Evolutionary conservation across 2,888 invertebrate genomes (phyloP).

Genomic region (Cyrtodaria siliqua): DNA sequence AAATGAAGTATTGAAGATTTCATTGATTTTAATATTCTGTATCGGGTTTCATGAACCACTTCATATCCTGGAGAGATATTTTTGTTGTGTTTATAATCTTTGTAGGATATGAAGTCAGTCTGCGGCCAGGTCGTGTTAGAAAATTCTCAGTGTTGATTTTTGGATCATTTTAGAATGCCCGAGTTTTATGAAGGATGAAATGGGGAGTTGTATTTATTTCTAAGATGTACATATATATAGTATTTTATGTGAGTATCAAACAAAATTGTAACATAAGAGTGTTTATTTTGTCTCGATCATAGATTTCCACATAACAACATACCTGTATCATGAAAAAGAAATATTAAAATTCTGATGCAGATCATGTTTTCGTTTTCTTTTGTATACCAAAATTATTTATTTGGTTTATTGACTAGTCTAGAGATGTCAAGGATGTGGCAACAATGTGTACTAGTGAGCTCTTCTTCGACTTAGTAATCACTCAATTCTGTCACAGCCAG

Average conservation of each 20-base stretch:
- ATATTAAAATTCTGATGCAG: constrained; percentile 37
- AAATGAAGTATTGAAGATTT: too few relatives aligned
- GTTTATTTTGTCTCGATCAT: constrained; percentile 74
- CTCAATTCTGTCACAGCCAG: too few relatives aligned
- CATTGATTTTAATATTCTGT: too few relatives aligned
- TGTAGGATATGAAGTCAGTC: too few relatives aligned
- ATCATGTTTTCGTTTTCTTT: not conserved
- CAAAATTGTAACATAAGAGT: constrained; percentile 62
- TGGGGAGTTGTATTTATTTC: constrained; percentile 53
- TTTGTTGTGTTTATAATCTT: constrained; percentile 16
- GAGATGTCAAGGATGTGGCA: too few relatives aligned
- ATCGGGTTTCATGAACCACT: too few relatives aligned
- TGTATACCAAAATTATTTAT: not conserved
- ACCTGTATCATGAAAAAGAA: constrained; percentile 64
- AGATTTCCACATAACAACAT: constrained; percentile 73
- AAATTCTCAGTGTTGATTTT: constrained; percentile 1
- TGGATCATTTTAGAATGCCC: not conserved
- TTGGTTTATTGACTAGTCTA: too few relatives aligned
- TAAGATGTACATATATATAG: constrained; percentile 45
- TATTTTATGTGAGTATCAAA: constrained; percentile 63
- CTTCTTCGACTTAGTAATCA: too few relatives aligned
- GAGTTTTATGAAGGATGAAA: not conserved
- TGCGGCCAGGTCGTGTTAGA: too few relatives aligned
- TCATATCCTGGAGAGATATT: not conserved
- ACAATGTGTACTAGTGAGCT: too few relatives aligned